Evolutionary conservation across 2,113 vertebrate species (phyloP).

Genomic region (Archocentrus centrarchus): DNA sequence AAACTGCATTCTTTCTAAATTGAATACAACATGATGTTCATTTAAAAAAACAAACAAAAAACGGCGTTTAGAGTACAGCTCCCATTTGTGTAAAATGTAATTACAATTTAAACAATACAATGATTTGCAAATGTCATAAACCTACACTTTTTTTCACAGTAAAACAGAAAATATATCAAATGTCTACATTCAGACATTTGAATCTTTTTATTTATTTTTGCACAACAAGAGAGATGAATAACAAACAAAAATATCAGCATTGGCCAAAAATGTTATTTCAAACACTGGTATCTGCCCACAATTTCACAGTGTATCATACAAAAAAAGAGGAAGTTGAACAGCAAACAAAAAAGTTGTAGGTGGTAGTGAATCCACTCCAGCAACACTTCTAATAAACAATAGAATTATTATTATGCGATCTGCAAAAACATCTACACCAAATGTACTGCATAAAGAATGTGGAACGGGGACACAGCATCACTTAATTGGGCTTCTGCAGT

Average conservation of each 20-base stretch:
- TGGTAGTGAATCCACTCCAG: neutral
- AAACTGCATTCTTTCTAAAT: neutral
- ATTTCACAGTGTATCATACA: neutral
- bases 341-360: too few relatives aligned
- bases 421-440: neutral
- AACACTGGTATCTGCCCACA: neutral
- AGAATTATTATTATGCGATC: neutral
- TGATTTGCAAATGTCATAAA: too few relatives aligned
- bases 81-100: too few relatives aligned
- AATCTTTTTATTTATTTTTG: neutral
- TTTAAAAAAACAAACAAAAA: too few relatives aligned
- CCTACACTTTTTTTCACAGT: neutral
- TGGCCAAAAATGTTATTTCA: neutral
- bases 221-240: neutral
- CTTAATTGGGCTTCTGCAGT: neutral
- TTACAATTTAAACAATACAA: too few relatives aligned
- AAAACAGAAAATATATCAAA: neutral
- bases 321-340: neutral
- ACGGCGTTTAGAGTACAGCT: too few relatives aligned
- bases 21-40: too few relatives aligned
- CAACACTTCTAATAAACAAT: too few relatives aligned
- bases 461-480: neutral
- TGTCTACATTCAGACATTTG: neutral
- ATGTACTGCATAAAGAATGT: neutral
- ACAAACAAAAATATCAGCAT: neutral